Evolutionary conservation across 2,888 invertebrate species (phyloP).

Genomic region (Autographa gamma): DNA sequence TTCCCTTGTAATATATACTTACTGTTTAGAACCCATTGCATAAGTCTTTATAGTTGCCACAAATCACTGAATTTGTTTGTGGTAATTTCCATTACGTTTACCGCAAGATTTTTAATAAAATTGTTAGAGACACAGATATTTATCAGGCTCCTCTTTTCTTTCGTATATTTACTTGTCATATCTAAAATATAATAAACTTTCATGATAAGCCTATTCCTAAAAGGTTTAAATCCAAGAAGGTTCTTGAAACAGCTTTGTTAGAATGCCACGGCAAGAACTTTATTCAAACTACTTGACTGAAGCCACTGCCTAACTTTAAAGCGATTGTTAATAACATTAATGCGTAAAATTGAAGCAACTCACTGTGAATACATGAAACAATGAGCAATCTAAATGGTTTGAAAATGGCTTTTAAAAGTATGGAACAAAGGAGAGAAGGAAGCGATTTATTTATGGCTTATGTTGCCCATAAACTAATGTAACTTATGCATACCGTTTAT

Average conservation of each 20-base stretch:
- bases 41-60: no score
- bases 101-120: background rate
- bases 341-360: slow-evolving; percentile 33
- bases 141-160: no score
- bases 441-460: slow-evolving; percentile 22
- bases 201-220: no score
- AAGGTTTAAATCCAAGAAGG: no score
- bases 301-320: background rate
- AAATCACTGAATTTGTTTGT: no score
- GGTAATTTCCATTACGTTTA: background rate
- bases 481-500: no score
- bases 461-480: background rate
- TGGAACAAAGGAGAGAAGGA: slow-evolving; percentile 16
- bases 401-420: slow-evolving; percentile 21
- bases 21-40: no score
- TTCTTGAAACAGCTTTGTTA: background rate
- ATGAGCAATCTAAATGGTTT: slow-evolving; percentile 35
- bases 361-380: slow-evolving; percentile 33
- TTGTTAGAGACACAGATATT: no score
- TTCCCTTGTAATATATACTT: slow-evolving; percentile 10
- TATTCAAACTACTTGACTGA: background rate
- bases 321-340: background rate
- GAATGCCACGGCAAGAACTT: background rate
- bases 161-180: no score
- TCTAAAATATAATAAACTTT: no score